phyloP scores from a whole-genome alignment of 2,113 vertebrate species.

The Corythornis cristatus region DNA sequence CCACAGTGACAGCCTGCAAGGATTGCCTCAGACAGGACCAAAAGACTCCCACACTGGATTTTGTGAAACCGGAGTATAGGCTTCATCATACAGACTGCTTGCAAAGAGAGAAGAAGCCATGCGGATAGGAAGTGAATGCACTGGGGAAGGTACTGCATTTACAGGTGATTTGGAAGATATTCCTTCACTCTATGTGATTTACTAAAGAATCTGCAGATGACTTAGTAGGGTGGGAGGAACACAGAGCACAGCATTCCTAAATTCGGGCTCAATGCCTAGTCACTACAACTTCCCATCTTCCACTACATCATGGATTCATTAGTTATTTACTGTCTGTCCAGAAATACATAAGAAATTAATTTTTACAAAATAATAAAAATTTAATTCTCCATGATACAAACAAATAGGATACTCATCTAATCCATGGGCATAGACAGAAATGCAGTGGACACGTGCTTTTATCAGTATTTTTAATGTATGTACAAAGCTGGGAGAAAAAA shows the following conservation, averaged over 20 bases:
- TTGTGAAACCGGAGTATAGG: background rate
- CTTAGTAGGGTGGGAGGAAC: background rate
- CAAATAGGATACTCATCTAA: background rate
- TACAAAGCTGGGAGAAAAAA: background rate
- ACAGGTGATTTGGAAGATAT: background rate
- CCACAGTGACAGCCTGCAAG: background rate
- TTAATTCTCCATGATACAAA: background rate
- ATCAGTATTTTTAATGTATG: background rate
- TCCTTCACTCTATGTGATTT: background rate
- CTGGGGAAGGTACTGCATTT: background rate
- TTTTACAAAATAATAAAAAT: background rate
- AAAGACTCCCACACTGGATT: accelerated
- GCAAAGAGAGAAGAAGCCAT: background rate
- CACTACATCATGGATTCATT: background rate
- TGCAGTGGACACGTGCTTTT: background rate
- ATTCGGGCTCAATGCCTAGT: background rate
- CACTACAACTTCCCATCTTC: background rate
- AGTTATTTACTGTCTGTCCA: background rate
- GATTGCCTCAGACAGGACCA: background rate
- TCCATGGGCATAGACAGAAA: background rate
- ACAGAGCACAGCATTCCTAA: background rate
- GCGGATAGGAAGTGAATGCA: background rate
- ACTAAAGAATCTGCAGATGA: background rate
- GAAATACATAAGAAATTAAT: background rate
- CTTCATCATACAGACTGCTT: background rate